A percentile compares a stretch with the other conserved stretches of the same genome.
These are phyloP conservation scores for Lepisosteus oculatus DNA, from an alignment of 2,113 vertebrate genomes.

Conservation along the genomic window DNA sequence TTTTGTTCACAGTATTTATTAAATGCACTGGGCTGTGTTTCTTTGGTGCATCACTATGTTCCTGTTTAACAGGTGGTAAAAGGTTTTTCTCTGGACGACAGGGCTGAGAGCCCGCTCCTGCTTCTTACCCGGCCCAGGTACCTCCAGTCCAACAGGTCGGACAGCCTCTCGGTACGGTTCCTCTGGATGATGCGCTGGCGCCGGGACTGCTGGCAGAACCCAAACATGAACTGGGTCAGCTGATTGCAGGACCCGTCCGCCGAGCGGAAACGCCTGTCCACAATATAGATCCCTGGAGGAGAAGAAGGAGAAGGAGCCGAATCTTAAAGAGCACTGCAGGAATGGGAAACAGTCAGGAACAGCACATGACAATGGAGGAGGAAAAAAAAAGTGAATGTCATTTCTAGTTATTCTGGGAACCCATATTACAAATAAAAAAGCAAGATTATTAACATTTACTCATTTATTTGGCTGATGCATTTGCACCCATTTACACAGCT, in stretches of 20 bases:
- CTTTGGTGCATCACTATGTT: too few relatives aligned
- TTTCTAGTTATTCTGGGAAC: too few relatives aligned
- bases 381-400: not conserved
- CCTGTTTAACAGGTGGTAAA: too few relatives aligned
- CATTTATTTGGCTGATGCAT: too few relatives aligned
- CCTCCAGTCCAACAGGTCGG: conserved; percentile 91
- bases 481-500: too few relatives aligned
- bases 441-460: too few relatives aligned
- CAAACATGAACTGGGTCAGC: conserved; percentile 91
- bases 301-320: not conserved
- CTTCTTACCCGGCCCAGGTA: conserved; percentile 83
- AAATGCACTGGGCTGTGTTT: too few relatives aligned
- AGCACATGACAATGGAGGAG: not conserved
- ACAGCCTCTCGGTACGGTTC: conserved; percentile 90
- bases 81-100: too few relatives aligned
- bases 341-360: too few relatives aligned
- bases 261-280: conserved; percentile 86
- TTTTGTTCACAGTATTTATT: too few relatives aligned
- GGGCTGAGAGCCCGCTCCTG: not conserved
- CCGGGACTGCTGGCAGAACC: conserved; percentile 90
- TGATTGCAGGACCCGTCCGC: conserved; percentile 92
- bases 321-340: too few relatives aligned
- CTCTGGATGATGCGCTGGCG: conserved; percentile 93
- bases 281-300: conserved; percentile 85
- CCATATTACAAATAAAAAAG: too few relatives aligned